These are phyloP conservation scores for Tamias sibiricus DNA, from an alignment of 2,113 vertebrate species.

Conservation along the genomic window DNA sequence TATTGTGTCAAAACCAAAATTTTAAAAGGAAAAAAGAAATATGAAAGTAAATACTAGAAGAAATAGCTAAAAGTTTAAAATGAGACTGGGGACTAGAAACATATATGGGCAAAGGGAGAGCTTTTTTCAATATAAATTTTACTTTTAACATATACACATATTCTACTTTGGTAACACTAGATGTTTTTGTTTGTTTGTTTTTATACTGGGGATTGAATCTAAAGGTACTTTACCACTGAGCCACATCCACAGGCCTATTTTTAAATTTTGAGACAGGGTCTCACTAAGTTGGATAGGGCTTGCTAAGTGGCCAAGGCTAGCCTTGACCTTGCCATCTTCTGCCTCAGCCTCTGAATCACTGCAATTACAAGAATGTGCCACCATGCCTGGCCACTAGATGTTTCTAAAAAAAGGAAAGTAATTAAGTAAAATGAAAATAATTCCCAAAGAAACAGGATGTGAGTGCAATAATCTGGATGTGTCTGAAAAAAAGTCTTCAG, in stretches of 20 bases:
- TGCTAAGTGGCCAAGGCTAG: too few species aligned
- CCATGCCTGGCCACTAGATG: too few species aligned
- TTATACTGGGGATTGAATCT: too few species aligned
- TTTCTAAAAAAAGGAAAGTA: background rate
- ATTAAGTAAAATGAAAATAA: background rate
- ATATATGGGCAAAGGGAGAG: background rate
- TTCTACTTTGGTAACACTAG: background rate
- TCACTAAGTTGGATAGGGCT: too few species aligned
- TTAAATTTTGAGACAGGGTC: too few species aligned
- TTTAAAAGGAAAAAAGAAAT: background rate
- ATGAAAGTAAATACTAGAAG: background rate
- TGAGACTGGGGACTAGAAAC: background rate
- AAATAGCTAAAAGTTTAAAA: conserved; percentile 13
- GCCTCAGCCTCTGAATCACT: too few species aligned
- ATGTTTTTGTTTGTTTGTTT: too few species aligned
- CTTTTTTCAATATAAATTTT: background rate
- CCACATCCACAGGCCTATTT: too few species aligned
- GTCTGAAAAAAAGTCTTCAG: background rate
- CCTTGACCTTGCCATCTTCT: too few species aligned
- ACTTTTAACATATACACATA: background rate
- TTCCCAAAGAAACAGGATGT: background rate
- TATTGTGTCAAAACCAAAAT: background rate
- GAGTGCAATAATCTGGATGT: background rate
- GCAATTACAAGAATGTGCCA: too few species aligned
- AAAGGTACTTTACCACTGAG: too few species aligned